A percentile compares a stretch with the other conserved stretches of the same genome.
These are phyloP conservation scores for Drosophila sordidula DNA, from an alignment of 2,888 invertebrate species.

Conservation along the genomic window DNA sequence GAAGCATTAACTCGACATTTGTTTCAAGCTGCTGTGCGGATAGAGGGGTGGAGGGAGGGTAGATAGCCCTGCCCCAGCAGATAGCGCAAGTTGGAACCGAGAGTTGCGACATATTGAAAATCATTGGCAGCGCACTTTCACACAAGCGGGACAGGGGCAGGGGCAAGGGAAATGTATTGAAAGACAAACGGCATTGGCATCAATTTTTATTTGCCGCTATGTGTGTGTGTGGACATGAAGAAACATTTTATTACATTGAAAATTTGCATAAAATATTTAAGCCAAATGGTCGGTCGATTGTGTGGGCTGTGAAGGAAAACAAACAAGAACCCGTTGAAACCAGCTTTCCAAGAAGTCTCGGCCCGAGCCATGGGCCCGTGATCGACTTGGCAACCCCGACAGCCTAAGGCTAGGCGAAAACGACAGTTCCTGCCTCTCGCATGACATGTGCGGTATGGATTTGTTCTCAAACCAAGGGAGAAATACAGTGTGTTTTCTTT, in stretches of 20 bases:
- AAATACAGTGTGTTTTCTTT: neutral
- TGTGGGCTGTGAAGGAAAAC: constrained; percentile 30
- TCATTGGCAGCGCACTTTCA: constrained; percentile 60
- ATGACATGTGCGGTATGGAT: constrained; percentile 30
- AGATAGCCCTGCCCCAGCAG: constrained; percentile 44
- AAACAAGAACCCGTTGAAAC: constrained; percentile 9
- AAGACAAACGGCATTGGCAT: constrained; percentile 79
- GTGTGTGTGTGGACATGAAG: constrained; percentile 41
- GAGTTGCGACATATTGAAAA: constrained; percentile 80
- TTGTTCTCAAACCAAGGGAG: constrained; percentile 13
- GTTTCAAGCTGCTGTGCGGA: constrained; percentile 64
- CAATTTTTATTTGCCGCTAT: constrained; percentile 70
- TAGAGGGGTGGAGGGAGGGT: constrained; percentile 5
- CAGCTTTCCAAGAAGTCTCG: constrained; percentile 5
- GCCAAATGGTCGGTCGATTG: constrained; percentile 61
- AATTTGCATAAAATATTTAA: constrained; percentile 82
- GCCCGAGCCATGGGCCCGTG: constrained; percentile 17
- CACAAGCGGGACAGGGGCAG: constrained; percentile 29
- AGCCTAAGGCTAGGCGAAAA: constrained; percentile 31
- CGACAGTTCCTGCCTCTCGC: constrained; percentile 13
- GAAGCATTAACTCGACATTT: constrained; percentile 78
- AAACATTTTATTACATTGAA: constrained; percentile 79
- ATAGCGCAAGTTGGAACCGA: constrained; percentile 57
- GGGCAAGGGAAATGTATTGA: constrained; percentile 56
- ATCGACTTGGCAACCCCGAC: constrained; percentile 37